Base-by-base conservation (phyloP, 2,113 vertebrate species). In the Hippocampus guttulatus region DNA sequence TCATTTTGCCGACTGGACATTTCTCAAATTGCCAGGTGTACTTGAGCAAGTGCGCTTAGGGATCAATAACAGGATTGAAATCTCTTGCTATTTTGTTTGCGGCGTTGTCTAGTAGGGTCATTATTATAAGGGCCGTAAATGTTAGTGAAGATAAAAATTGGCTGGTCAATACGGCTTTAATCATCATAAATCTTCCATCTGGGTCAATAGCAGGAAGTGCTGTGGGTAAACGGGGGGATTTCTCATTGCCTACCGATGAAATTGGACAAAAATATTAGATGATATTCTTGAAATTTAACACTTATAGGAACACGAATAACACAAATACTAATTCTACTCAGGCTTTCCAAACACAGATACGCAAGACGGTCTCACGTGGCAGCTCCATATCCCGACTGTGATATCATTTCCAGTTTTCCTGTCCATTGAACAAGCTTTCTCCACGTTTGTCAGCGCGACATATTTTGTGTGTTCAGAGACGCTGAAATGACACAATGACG, bases 401-500 rank as follows among this genome's bases (percentile, higher is more conserved):
- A 16, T 20, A 20, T 51, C 5, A 21, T 20, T 51, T 20, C 18
- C 20, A 8, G 52, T 55, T 23, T 55, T 11, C 8, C 8, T 3
- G 55, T 27, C 55, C 8, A 57, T 57, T 57, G 3, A 25, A 25
- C 14, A 27, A 15, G 15, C 55, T 1, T 58, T 58, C 54, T 25
- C 23, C n/a, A 12, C 5, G 12, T 27, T 67, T 20, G 63, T 68
- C 8, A 51, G 71, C 49, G 69, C 41, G 41, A 60, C n/a, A 25
- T 81, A 71, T 25, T 10, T 33, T 70, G 61, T 11, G 61, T 55
- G 67, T 49, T 67, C 3, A 14, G 47, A 25, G 66, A 64, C 27
- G 68, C 61, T 76, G 58, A 75, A 81, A 16, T 15, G 57, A 72
- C 20, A 41, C 47, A 54, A 45, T 73, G 47, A 74, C 69, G 71